Evolutionary conservation across 2,888 invertebrate species (phyloP).

Genomic region (Platycheirus rosarum): DNA sequence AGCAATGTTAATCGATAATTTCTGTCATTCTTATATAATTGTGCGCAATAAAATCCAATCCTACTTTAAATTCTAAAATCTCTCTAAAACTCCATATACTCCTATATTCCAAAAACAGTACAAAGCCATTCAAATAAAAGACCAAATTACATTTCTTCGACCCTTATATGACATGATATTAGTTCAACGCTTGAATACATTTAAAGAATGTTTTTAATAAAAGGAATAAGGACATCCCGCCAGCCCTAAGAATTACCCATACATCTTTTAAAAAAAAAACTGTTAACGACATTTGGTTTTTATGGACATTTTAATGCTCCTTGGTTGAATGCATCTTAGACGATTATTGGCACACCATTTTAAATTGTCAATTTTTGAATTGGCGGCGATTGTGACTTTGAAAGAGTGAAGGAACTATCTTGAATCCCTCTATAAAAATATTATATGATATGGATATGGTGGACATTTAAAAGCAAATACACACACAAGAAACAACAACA

Average conservation of each 20-base stretch:
- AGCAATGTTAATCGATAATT: too few relatives aligned
- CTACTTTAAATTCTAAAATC: neutral
- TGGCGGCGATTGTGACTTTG: neutral
- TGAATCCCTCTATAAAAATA: slow-evolving; percentile 8
- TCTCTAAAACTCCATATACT: neutral
- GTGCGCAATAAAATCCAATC: neutral
- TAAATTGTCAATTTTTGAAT: slow-evolving; percentile 9
- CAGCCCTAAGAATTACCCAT: slow-evolving; percentile 5
- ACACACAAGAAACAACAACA: neutral
- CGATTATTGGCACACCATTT: slow-evolving; percentile 63
- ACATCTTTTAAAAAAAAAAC: slow-evolving; percentile 18
- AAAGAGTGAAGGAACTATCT: too few relatives aligned
- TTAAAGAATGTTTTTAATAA: slow-evolving; percentile 23
- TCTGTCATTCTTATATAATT: neutral
- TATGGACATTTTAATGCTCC: slow-evolving; percentile 53
- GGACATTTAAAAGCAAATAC: slow-evolving; percentile 19
- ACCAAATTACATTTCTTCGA: slow-evolving; percentile 15
- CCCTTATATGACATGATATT: slow-evolving; percentile 14
- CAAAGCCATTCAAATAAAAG: slow-evolving; percentile 13
- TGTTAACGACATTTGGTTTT: slow-evolving; percentile 63
- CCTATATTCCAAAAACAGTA: slow-evolving; percentile 11
- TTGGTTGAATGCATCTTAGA: slow-evolving; percentile 48
- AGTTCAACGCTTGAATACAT: slow-evolving; percentile 1
- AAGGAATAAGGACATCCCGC: slow-evolving; percentile 12
- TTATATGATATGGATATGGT: slow-evolving; percentile 40